These are phyloP conservation scores for Rafetus swinhoei DNA, from an alignment of 2,113 vertebrate genomes.

Conservation along the genomic window DNA sequence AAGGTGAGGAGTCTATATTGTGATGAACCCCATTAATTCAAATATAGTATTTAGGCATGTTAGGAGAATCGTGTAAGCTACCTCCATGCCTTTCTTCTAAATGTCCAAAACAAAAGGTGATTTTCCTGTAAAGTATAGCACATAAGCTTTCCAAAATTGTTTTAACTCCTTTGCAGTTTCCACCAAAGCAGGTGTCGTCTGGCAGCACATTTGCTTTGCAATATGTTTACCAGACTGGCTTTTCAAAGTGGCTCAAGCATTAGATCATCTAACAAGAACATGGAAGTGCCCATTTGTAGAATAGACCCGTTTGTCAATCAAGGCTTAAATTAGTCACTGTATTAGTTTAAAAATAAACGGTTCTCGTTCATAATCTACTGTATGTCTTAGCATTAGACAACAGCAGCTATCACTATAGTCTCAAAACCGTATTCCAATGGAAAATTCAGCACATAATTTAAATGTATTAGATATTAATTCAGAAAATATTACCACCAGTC, in stretches of 20 bases:
- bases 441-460: not conserved
- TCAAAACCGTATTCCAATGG: not conserved
- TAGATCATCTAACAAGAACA: not conserved
- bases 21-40: conserved; percentile 41
- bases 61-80: not conserved
- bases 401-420: not conserved
- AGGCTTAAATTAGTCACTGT: not conserved
- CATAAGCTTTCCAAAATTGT: not conserved
- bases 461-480: not conserved
- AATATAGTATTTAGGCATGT: conserved; percentile 26
- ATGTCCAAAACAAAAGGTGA: not conserved
- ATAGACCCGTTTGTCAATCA: not conserved
- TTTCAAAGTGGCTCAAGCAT: not conserved
- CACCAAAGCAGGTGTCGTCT: not conserved
- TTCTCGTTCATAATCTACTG: not conserved
- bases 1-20: not conserved
- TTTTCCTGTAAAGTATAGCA: not conserved
- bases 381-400: not conserved
- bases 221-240: not conserved
- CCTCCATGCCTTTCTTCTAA: conserved; percentile 22
- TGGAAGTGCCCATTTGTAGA: not conserved
- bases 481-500: not conserved
- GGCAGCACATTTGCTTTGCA: not conserved
- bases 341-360: not conserved
- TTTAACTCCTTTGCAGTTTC: not conserved